These are phyloP conservation scores for Amiota communis DNA, from an alignment of 2,888 invertebrate genomes.

Conservation along the genomic window DNA sequence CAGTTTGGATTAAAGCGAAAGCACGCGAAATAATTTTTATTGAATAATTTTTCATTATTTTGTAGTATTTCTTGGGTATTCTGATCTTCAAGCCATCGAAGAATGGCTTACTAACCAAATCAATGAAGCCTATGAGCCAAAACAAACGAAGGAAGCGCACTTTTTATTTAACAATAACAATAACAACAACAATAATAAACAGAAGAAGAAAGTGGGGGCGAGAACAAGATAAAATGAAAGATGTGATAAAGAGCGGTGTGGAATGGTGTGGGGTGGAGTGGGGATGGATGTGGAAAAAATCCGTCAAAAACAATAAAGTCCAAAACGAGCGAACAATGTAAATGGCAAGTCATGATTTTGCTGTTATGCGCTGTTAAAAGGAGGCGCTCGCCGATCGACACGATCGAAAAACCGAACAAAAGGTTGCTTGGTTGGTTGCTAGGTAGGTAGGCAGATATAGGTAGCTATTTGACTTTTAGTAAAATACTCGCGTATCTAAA, in stretches of 20 bases:
- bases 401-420: conserved; percentile 59
- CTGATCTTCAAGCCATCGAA: too few species aligned
- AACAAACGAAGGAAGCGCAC: too few species aligned
- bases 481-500: neutral
- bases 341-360: conserved; percentile 72
- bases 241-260: too few species aligned
- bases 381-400: conserved; percentile 71
- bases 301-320: conserved; percentile 72
- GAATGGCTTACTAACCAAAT: conserved; percentile 35
- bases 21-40: conserved; percentile 70
- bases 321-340: conserved; percentile 72
- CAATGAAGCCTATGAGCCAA: too few species aligned
- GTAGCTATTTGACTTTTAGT: neutral
- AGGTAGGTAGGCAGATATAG: neutral
- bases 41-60: conserved; percentile 72
- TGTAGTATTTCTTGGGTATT: conserved; percentile 49
- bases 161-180: too few species aligned
- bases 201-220: too few species aligned
- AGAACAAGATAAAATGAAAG: too few species aligned
- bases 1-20: neutral
- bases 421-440: conserved; percentile 39
- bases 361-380: conserved; percentile 70
- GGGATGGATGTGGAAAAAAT: conserved; percentile 35
- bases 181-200: too few species aligned
- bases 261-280: too few species aligned